Base-by-base conservation (phyloP, 1,140 invertebrate species). In the Phocides pigmalion region DNA sequence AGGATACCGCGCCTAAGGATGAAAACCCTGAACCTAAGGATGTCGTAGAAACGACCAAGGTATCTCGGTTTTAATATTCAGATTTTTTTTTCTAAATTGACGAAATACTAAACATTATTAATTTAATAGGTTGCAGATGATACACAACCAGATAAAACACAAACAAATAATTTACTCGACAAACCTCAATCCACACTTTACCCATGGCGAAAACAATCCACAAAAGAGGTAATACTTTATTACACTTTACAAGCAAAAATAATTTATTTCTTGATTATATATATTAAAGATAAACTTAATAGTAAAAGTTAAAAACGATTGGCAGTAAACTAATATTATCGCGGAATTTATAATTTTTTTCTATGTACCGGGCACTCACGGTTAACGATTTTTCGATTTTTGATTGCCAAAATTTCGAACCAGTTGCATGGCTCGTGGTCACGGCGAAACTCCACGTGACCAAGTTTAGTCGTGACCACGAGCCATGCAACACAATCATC, bases 181-280 rank as follows among this genome's bases (percentile, higher is more conserved):
- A 71, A 65, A 73, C 39, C 67, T 68, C 62, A 66, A 67, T 53
- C 78, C 47, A 70, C 68, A 50, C 44, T 67, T 56, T 80, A 77
- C 39, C 75, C 84, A 19, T 82, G 82, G 82, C 70, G 81, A 65
- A 81, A 82, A 74, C 69, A 63, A 32, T 20, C 58, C 25, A 28
- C 47, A 6, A 77, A 69, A 32, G 75, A 76, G 75, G 78, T 78
- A 78, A 71, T 9, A 28, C 37, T 46, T 11, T 12, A 47, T 41
- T 16, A 35, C 25, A 28, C 25, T 4, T 28, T 28, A 28, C 25
- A n/a, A n/a, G n/a, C n/a, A n/a, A n/a, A n/a, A n/a, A n/a, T n/a
- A n/a, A n/a, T n/a, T n/a, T n/a, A n/a, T n/a, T n/a, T 3, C 25
- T 28, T 22, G 5, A 22, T 5, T 3, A 22, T 8, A 8, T 28